phyloP scores from a whole-genome alignment of 2,888 invertebrate species.

The Thelaira solivaga region DNA sequence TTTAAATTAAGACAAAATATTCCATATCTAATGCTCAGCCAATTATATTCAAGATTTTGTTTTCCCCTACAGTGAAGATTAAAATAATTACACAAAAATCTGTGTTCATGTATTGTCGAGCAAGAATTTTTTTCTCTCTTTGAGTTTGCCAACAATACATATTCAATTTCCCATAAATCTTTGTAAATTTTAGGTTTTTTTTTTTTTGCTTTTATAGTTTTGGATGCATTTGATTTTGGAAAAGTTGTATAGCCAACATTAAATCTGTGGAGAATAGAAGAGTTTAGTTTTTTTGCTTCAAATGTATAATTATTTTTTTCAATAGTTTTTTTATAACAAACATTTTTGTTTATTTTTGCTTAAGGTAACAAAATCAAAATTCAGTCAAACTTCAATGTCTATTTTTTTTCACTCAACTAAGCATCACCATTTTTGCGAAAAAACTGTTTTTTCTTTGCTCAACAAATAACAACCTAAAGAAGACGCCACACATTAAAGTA shows the following conservation, averaged over 20 bases:
- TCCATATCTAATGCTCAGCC: not conserved
- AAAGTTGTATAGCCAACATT: conserved; percentile 59
- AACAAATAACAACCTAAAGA: conserved; percentile 32
- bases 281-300: conserved; percentile 13
- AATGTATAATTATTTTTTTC: conserved; percentile 38
- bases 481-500: conserved; percentile 57
- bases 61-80: not conserved
- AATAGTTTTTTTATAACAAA: conserved; percentile 12
- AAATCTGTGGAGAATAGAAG: conserved; percentile 45
- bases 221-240: conserved; percentile 19
- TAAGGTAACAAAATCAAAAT: not conserved
- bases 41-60: not conserved
- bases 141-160: not conserved
- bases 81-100: conserved; percentile 24
- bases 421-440: conserved; percentile 26
- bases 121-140: not conserved
- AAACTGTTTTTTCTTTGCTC: too few relatives aligned
- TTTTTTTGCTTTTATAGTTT: not conserved
- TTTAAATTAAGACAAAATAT: not conserved
- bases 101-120: not conserved
- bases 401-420: conserved; percentile 1
- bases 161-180: conserved; percentile 50
- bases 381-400: conserved; percentile 19
- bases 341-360: not conserved
- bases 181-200: conserved; percentile 35